A percentile compares a stretch with the other conserved stretches of the same genome.
These are phyloP conservation scores for Hyles euphorbiae DNA, from an alignment of 1,140 invertebrate genomes.

Conservation along the genomic window DNA sequence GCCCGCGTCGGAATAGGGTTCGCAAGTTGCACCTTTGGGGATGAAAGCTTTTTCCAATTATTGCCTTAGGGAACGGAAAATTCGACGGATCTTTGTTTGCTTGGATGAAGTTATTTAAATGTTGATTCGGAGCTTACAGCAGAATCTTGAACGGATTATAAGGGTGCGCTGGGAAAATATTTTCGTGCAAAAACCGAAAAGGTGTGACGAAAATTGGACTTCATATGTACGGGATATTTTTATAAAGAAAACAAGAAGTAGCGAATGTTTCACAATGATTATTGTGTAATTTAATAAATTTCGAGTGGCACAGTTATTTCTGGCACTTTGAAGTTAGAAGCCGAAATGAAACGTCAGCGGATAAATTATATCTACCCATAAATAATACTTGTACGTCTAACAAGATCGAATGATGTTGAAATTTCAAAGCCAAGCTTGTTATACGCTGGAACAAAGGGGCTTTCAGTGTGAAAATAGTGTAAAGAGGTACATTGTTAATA, in stretches of 20 bases:
- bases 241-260: background rate
- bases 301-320: too few species aligned
- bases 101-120: background rate
- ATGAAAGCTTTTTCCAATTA: conserved; percentile 32
- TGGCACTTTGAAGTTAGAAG: too few species aligned
- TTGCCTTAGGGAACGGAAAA: conserved; percentile 6
- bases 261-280: too few species aligned
- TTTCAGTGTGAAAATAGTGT: conserved; percentile 52
- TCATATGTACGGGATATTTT: too few species aligned
- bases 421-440: conserved; percentile 42
- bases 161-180: background rate
- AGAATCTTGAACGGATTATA: too few species aligned
- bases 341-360: too few species aligned
- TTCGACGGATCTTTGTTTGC: background rate
- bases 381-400: conserved; percentile 19
- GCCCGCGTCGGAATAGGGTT: conserved; percentile 9
- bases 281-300: too few species aligned
- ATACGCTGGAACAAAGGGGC: conserved; percentile 44
- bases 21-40: conserved; percentile 12
- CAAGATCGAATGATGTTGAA: conserved; percentile 23
- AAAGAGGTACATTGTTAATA: conserved; percentile 52
- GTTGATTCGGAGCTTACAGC: too few species aligned
- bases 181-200: background rate
- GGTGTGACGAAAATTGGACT: too few species aligned
- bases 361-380: conserved; percentile 11